A percentile compares a stretch with the other conserved stretches of the same genome.
phyloP scores from a whole-genome alignment of 1,140 invertebrate genomes.

The Teleopsis dalmanni region DNA sequence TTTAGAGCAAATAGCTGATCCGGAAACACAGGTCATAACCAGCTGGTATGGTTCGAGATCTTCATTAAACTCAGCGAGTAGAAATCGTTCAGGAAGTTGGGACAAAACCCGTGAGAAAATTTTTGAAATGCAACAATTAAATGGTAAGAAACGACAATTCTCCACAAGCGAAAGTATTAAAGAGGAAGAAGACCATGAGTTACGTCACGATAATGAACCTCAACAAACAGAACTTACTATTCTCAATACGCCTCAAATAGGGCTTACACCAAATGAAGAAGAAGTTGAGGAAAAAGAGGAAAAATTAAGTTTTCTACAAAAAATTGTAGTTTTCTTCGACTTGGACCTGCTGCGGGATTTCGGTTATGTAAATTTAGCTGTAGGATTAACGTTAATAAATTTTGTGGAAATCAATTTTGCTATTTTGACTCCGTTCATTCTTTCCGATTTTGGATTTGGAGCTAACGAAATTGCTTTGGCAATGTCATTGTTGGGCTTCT shows the following conservation, averaged over 20 bases:
- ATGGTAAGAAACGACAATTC: constrained; percentile 26
- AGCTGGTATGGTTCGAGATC: constrained; percentile 52
- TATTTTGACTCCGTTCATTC: constrained; percentile 59
- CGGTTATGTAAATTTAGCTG: constrained; percentile 58
- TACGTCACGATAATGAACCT: neutral
- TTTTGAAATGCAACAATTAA: no score
- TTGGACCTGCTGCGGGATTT: constrained; percentile 57
- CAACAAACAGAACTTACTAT: neutral
- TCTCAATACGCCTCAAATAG: neutral
- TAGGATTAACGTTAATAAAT: constrained; percentile 59
- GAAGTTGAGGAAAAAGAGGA: constrained; percentile 24
- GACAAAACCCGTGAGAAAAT: constrained; percentile 5
- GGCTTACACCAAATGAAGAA: constrained; percentile 20
- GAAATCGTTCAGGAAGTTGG: constrained; percentile 31
- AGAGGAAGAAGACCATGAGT: constrained; percentile 20
- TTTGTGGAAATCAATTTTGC: constrained; percentile 65
- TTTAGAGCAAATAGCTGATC: constrained; percentile 50
- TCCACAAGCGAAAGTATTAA: constrained; percentile 35
- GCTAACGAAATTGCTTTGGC: constrained; percentile 51
- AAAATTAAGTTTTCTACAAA: constrained; percentile 46
- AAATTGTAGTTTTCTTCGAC: constrained; percentile 56
- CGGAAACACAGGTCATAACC: constrained; percentile 56
- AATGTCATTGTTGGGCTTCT: constrained; percentile 54
- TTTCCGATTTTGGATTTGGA: constrained; percentile 51
- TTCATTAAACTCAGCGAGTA: constrained; percentile 34